Conservation (phyloP, 2,113 vertebrate genomes). For the Bujurquina vittata region DNA sequence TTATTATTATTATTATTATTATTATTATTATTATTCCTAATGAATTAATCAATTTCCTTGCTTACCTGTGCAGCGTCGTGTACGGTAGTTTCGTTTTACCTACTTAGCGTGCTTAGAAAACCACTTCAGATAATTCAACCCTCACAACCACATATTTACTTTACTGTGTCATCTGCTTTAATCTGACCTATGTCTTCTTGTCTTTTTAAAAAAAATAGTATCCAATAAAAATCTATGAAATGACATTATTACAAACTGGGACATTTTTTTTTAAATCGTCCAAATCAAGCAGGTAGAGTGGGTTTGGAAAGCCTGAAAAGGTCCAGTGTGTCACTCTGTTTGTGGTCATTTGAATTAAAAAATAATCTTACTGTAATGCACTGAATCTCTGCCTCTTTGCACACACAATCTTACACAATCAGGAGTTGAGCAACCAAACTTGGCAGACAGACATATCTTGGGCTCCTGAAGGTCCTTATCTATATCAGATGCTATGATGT, state of each 20-base stretch:
- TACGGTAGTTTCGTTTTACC: not conserved
- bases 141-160: not conserved
- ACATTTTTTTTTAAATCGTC: not conserved
- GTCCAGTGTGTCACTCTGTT: not conserved
- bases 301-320: not conserved
- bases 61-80: not conserved
- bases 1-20: not conserved
- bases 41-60: not conserved
- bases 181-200: not conserved
- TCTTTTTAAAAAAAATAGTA: not conserved
- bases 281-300: not conserved
- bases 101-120: not conserved
- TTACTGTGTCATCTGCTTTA: not conserved
- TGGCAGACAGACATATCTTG: not conserved
- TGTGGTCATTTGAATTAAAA: not conserved
- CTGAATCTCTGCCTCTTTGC: not conserved
- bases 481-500: not conserved
- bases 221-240: not conserved
- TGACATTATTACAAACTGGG: not conserved
- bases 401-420: not conserved
- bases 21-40: not conserved
- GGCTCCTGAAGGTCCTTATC: not conserved
- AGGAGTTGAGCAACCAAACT: not conserved
- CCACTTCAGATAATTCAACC: not conserved
- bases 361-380: not conserved